Evolutionary conservation across 2,113 vertebrate species (phyloP), one percentile per base, ranked within the genome.

Genomic region (Thamnophis sirtalis): DNA sequence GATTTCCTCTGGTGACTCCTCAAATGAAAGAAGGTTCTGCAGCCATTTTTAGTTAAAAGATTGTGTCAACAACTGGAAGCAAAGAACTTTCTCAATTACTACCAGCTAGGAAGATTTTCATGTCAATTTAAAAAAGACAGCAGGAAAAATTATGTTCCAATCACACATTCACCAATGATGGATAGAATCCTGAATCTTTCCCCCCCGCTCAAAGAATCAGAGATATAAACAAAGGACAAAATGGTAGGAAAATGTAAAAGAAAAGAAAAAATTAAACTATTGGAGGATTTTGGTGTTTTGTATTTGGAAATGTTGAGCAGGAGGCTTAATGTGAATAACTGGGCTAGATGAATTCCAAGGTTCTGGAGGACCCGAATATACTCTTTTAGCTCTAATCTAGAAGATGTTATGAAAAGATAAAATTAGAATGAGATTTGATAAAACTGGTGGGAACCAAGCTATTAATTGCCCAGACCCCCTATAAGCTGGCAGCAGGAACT

Each of bases 31-130:
- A 84, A 73, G 49, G 51, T 93, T 88, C 68, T 60, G 13, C 33
- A 93, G 49, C 33, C 48, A 17, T 11, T 24, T 51, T 89, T 84
- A 86, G 73, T 80, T 68, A 63, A 55, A 84, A 49, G 49, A 11
- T 85, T 86, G 19, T 88, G 80, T 88, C 87, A 54, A 56, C 73
- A 89, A 87, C 56, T 91, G 87, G 22, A 84, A 89, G 54, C 48
- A 92, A 89, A 92, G 87, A 43, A 60, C 48, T 88, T 58, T 51
- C 56, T 63, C 49, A 50, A 91, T 49, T 50, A 89, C 33, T 87
- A 86, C 73, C 90, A 89, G 73, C 86, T 91, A 80, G 63, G 73
- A 63, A 56, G 49, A 89, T 91, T 84, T 73, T 84, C 90, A 56
- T 58, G 53, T 54, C 89, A 84, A 88, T 93, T 88, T 73, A 56